These are phyloP conservation scores for Pemphredon lugubris DNA, from an alignment of 2,888 invertebrate species.

Conservation along the genomic window DNA sequence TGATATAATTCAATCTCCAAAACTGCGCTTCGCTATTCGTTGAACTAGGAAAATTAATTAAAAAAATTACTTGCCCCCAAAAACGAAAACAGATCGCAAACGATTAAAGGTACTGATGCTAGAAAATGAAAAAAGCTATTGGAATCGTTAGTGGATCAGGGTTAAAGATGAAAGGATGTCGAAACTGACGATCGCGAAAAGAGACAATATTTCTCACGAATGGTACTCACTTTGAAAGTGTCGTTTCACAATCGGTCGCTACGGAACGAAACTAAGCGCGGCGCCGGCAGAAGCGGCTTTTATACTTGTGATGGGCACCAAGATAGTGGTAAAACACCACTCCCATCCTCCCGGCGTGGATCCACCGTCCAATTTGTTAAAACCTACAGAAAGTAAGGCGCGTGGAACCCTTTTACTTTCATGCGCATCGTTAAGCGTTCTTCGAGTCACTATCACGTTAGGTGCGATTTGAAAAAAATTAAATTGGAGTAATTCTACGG, in stretches of 20 bases:
- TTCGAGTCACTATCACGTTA: no score
- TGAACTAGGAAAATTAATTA: no score
- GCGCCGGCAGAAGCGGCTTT: conserved; percentile 72
- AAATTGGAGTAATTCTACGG: no score
- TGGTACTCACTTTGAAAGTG: conserved; percentile 67
- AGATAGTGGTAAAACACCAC: conserved; percentile 48
- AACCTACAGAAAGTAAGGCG: conserved; percentile 20
- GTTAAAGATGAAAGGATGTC: background rate
- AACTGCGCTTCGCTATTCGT: no score
- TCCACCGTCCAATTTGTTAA: conserved; percentile 38
- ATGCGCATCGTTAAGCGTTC: background rate
- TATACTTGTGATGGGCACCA: conserved; percentile 69
- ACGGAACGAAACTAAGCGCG: conserved; percentile 75
- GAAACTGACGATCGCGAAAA: background rate
- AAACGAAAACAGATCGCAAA: no score
- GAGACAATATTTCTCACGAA: conserved; percentile 5
- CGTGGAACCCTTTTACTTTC: conserved; percentile 35
- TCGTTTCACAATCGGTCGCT: conserved; percentile 64
- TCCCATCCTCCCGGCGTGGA: conserved; percentile 52
- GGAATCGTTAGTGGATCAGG: no score
- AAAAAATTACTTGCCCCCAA: no score
- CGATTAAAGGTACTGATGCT: no score
- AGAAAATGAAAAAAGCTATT: no score
- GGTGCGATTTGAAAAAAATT: no score
- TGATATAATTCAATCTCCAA: no score